These are phyloP conservation scores for Portevinia maculata DNA, from an alignment of 2,888 invertebrate species.

Conservation along the genomic window DNA sequence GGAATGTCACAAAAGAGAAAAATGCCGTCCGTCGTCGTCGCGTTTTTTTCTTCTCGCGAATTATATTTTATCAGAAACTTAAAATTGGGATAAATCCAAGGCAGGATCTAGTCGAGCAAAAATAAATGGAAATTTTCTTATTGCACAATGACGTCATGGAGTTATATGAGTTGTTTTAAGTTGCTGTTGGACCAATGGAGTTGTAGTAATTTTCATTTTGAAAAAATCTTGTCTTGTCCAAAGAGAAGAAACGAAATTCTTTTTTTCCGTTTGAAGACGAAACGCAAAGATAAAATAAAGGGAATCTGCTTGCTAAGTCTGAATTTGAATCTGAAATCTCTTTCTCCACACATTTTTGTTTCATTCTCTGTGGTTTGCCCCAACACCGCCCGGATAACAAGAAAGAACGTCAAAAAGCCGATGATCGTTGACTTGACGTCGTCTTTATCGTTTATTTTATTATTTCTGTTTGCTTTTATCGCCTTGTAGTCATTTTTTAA, in stretches of 20 bases:
- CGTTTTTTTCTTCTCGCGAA: slow-evolving; percentile 23
- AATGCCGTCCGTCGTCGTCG: slow-evolving; percentile 57
- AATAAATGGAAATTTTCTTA: slow-evolving; percentile 15
- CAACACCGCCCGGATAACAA: slow-evolving; percentile 68
- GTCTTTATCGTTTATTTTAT: slow-evolving; percentile 34
- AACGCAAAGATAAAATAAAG: background rate
- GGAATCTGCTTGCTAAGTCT: slow-evolving; percentile 27
- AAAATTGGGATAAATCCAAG: slow-evolving; percentile 1
- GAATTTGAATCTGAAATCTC: slow-evolving; percentile 35
- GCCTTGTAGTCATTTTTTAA: slow-evolving; percentile 35
- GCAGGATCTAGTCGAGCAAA: background rate
- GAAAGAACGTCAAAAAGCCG: slow-evolving; percentile 73
- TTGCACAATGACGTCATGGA: slow-evolving; percentile 52
- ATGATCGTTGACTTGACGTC: slow-evolving; percentile 70
- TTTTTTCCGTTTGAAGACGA: background rate
- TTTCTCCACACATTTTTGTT: slow-evolving; percentile 30
- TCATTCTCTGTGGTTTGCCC: slow-evolving; percentile 66
- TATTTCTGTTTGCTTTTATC: slow-evolving; percentile 22
- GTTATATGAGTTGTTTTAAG: background rate
- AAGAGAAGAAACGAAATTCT: background rate
- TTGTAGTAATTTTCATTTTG: background rate
- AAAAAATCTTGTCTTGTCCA: background rate
- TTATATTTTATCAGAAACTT: background rate
- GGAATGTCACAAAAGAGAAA: slow-evolving; percentile 56
- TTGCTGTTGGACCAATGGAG: background rate